Percentiles rank a stretch among this genome's conserved stretches.
These are phyloP conservation scores for Eidolon helvum DNA, from an alignment of 2,113 vertebrate genomes.

Conservation along the genomic window DNA sequence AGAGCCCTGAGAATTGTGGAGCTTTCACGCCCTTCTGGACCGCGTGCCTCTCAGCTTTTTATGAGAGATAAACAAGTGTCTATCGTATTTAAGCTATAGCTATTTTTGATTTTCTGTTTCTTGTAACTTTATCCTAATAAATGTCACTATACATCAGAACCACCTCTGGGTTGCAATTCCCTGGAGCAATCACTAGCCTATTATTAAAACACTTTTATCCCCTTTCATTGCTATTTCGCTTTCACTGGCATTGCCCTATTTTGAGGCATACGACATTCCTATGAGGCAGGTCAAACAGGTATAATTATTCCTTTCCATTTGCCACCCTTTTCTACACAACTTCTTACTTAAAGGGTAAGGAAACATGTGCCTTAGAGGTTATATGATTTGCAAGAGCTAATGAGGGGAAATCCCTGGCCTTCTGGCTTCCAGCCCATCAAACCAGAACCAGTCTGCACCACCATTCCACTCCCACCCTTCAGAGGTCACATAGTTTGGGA, in stretches of 20 bases:
- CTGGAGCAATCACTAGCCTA: background rate
- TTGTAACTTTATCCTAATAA: background rate
- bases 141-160: background rate
- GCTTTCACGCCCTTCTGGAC: background rate
- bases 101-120: background rate
- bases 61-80: background rate
- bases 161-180: background rate
- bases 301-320: background rate
- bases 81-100: background rate
- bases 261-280: background rate
- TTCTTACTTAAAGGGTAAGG: background rate
- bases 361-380: background rate
- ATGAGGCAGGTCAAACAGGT: background rate
- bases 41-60: rapidly evolving
- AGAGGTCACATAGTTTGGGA: background rate
- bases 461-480: background rate
- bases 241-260: background rate
- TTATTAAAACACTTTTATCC: background rate
- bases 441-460: background rate
- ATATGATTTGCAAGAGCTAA: background rate
- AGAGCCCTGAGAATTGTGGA: background rate
- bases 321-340: background rate
- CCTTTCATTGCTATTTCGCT: background rate
- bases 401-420: background rate
- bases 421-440: background rate